Conservation (phyloP, 2,797 vertebrate genomes). For the Bufotes viridis region DNA sequence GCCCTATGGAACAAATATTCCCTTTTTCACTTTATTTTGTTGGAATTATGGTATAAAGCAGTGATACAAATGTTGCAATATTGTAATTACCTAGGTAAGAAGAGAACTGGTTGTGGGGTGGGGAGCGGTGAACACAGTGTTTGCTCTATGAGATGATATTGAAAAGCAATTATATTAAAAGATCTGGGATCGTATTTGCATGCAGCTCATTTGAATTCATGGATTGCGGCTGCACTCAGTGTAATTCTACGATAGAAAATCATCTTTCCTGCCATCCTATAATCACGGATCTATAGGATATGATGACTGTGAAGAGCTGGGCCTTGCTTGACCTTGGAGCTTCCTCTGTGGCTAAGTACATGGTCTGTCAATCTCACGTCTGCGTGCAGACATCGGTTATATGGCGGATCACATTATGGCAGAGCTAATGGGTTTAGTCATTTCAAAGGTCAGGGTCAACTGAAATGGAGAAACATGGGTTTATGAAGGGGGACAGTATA, state of each 20-base stretch:
- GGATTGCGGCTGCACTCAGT: background rate
- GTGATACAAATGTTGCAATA: background rate
- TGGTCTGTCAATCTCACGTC: background rate
- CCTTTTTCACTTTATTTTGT: too few species aligned
- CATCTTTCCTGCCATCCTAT: background rate
- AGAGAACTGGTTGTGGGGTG: too few species aligned
- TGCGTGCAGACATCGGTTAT: background rate
- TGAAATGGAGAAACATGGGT: background rate
- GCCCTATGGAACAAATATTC: too few species aligned
- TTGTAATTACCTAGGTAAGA: too few species aligned
- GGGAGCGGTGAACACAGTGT: too few species aligned
- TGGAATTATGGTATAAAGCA: background rate
- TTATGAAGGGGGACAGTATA: background rate
- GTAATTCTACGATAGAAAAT: background rate
- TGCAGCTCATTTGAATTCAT: background rate
- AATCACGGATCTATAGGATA: background rate
- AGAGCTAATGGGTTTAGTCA: constrained; percentile 20
- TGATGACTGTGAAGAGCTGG: background rate
- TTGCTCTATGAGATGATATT: background rate
- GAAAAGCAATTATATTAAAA: background rate
- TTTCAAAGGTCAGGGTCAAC: constrained; percentile 9
- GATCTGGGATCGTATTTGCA: background rate
- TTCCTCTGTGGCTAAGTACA: background rate
- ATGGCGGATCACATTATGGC: background rate
- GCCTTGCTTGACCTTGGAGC: background rate